Base-by-base conservation (phyloP, 2,888 invertebrate species). In the Bugulina stolonifera region DNA sequence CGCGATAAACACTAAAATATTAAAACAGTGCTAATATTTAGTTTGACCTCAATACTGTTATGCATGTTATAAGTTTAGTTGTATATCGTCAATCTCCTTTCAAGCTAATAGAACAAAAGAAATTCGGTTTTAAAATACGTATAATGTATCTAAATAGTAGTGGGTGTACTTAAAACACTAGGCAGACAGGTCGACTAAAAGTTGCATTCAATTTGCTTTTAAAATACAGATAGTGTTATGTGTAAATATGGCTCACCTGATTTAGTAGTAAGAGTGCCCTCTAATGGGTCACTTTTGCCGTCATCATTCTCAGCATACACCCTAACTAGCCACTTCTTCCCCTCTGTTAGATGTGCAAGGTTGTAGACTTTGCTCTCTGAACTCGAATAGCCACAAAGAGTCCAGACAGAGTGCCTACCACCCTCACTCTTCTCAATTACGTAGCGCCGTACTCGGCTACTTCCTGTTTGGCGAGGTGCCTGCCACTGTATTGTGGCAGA, bases 271-370 rank as follows among this genome's bases (percentile, higher is more conserved):
- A 64, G 32, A 35, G 29, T 29, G 5, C 64, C 64, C 70, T 70
- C 52, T 14, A 70, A 23, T 54, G 70, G 70, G 3, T 43, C 29
- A 54, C 70, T 70, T 25, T 54, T 43, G n/a, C 70, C 70, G 52
- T 70, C 52, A 43, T 70, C 70, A 29, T 70, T 70, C n/a, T 70
- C 70, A 27, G 70, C 70, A 43, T 70, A 70, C 5, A 70, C 54
- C 18, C 52, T 23, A 2, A 70, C 52, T 10, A 27, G 32, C 70
- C 70, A 70, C 70, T 70, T 2, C 52, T 70, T 70, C 35, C 52
- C 70, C 25, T 54, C 70, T n/a, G 70, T 54, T 5, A 70, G 25
- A 43, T 70, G 43, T n/a, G 25, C 54, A 3, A 70, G 25, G 18
- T 70, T n/a, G 54, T 54, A 70, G 52, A 70, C 70, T n/a, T 25